These are phyloP conservation scores for Ooceraea biroi DNA, from an alignment of 1,140 invertebrate species.

Conservation along the genomic window DNA sequence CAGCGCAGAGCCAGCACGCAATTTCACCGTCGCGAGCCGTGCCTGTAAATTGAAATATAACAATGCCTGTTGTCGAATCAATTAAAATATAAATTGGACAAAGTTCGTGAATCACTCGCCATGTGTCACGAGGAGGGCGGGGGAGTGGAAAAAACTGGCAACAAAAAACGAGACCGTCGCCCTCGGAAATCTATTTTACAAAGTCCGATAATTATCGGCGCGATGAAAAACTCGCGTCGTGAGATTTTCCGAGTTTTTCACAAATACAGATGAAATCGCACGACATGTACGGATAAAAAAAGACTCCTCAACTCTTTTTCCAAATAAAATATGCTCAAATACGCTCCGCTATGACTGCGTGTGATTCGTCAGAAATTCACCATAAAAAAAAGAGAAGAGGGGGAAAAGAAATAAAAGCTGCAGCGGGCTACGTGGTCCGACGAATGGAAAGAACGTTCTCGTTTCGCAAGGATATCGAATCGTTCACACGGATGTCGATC, in stretches of 20 bases:
- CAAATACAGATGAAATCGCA: conserved; percentile 13
- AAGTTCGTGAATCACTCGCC: conserved; percentile 65
- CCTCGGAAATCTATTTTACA: conserved; percentile 48
- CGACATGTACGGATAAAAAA: conserved; percentile 14
- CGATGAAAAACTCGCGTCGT: conserved; percentile 38
- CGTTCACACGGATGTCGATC: background rate
- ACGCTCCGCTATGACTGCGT: background rate
- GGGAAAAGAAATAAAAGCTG: background rate
- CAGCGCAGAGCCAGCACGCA: conserved; percentile 49
- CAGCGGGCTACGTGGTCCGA: too few relatives aligned
- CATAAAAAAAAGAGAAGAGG: background rate
- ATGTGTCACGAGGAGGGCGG: conserved; percentile 28
- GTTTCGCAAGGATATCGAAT: background rate
- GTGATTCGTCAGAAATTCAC: background rate
- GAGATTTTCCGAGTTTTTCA: conserved; percentile 33
- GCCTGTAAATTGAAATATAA: conserved; percentile 78
- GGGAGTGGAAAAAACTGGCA: background rate
- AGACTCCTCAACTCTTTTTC: background rate
- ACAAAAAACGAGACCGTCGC: conserved; percentile 39
- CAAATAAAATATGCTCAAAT: background rate
- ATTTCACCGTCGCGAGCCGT: conserved; percentile 72
- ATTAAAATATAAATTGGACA: conserved; percentile 81
- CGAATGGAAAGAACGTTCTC: background rate
- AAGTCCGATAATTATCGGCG: conserved; percentile 51
- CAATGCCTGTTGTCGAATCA: conserved; percentile 73